phyloP scores from a whole-genome alignment of 2,888 invertebrate genomes.

The Ennomos fuscantarius region DNA sequence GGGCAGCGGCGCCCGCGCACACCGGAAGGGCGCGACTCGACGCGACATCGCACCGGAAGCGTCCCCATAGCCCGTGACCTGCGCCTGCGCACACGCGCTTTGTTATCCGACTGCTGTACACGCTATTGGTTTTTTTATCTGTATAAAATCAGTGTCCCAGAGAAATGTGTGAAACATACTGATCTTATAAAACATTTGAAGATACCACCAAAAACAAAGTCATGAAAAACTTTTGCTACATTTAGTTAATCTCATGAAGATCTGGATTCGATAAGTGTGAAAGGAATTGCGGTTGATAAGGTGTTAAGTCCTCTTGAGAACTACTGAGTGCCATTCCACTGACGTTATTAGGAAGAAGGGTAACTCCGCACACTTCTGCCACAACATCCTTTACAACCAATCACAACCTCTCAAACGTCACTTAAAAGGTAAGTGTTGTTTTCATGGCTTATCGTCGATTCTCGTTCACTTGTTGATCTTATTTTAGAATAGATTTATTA shows the following conservation, averaged over 20 bases:
- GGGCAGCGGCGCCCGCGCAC: constrained; percentile 66
- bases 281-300: constrained; percentile 33
- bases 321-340: constrained; percentile 48
- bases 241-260: neutral
- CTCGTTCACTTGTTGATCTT: constrained; percentile 4
- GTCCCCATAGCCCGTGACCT: constrained; percentile 75
- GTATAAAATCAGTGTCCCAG: constrained; percentile 7
- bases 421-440: constrained; percentile 57
- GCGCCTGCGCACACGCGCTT: constrained; percentile 65
- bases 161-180: too few relatives aligned
- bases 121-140: constrained; percentile 48
- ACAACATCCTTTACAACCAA: constrained; percentile 65
- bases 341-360: constrained; percentile 51
- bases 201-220: too few relatives aligned
- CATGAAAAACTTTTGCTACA: too few relatives aligned
- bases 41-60: constrained; percentile 69
- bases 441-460: constrained; percentile 11
- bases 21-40: constrained; percentile 82
- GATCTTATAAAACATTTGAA: too few relatives aligned
- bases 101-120: constrained; percentile 64
- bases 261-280: constrained; percentile 10
- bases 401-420: constrained; percentile 47
- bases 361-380: constrained; percentile 37
- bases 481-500: constrained; percentile 35
- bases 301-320: constrained; percentile 41